phyloP scores from a whole-genome alignment of 1,140 invertebrate genomes.

The Pemphigus obesinymphae region DNA sequence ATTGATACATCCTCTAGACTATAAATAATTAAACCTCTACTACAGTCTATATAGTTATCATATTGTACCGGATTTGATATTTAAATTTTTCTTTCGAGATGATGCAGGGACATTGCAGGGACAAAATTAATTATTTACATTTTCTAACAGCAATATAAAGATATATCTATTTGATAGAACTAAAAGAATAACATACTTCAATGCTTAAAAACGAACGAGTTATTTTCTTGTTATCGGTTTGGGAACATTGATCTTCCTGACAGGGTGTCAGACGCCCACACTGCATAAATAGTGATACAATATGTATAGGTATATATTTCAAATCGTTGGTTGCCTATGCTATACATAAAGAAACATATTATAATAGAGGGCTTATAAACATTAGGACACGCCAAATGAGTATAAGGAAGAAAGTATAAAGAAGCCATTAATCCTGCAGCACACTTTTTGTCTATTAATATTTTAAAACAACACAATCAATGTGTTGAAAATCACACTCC shows the following conservation, averaged over 20 bases:
- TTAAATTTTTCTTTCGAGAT: neutral
- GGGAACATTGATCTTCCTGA: constrained; percentile 35
- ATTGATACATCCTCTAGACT: too few relatives aligned
- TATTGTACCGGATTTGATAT: too few relatives aligned
- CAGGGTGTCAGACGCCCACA: constrained; percentile 33
- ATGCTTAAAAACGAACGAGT: neutral
- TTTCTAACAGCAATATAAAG: neutral
- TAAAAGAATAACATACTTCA: too few relatives aligned
- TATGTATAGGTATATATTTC: neutral
- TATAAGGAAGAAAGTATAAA: neutral
- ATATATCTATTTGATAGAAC: too few relatives aligned
- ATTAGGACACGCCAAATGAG: constrained; percentile 35
- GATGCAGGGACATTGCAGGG: neutral
- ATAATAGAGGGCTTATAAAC: constrained; percentile 31
- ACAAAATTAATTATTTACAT: neutral
- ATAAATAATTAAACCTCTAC: too few relatives aligned
- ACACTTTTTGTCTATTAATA: neutral
- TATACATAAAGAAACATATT: neutral
- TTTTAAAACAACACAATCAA: neutral
- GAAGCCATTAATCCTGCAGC: neutral
- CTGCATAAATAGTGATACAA: neutral
- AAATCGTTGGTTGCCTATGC: neutral
- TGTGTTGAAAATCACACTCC: neutral
- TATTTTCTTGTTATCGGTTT: constrained; percentile 28
- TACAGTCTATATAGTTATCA: too few relatives aligned